A percentile compares a stretch with the other conserved stretches of the same genome.
Conservation (phyloP, 2,797 vertebrate genomes). For the Chelonia mydas region DNA sequence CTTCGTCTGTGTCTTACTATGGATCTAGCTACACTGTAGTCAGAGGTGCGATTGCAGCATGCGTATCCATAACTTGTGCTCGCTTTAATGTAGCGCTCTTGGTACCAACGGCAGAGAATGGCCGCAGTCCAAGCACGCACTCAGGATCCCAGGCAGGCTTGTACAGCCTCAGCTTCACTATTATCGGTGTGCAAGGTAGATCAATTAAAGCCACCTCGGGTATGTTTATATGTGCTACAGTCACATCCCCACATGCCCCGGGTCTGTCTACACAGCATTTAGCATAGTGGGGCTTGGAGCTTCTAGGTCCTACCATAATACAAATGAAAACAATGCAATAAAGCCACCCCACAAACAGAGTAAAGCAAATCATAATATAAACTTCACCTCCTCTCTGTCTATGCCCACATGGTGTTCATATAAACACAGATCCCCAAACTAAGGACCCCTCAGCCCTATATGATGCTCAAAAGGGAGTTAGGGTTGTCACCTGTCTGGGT, state of each 20-base stretch:
- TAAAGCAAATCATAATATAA: neutral
- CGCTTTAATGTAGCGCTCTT: neutral
- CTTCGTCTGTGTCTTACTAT: neutral
- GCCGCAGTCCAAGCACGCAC: neutral
- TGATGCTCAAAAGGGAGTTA: too few species aligned
- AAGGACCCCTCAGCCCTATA: too few species aligned
- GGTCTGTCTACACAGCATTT: neutral
- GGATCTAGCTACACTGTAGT: neutral
- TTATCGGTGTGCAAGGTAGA: neutral
- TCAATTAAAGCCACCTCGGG: neutral
- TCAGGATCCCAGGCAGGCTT: neutral
- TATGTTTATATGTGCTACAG: neutral
- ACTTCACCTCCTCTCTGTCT: neutral
- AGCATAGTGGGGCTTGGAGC: neutral
- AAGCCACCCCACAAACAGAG: neutral
- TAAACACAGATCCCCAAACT: neutral
- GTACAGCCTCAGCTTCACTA: neutral
- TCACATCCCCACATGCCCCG: too few species aligned
- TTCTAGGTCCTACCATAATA: neutral
- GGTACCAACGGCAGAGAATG: neutral
- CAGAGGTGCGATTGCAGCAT: too few species aligned
- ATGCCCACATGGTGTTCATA: neutral
- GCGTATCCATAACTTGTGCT: too few species aligned
- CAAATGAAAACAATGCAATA: neutral
- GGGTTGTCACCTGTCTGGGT: too few species aligned